Conservation (phyloP, 1,140 invertebrate genomes). For the Phthorimaea operculella region DNA sequence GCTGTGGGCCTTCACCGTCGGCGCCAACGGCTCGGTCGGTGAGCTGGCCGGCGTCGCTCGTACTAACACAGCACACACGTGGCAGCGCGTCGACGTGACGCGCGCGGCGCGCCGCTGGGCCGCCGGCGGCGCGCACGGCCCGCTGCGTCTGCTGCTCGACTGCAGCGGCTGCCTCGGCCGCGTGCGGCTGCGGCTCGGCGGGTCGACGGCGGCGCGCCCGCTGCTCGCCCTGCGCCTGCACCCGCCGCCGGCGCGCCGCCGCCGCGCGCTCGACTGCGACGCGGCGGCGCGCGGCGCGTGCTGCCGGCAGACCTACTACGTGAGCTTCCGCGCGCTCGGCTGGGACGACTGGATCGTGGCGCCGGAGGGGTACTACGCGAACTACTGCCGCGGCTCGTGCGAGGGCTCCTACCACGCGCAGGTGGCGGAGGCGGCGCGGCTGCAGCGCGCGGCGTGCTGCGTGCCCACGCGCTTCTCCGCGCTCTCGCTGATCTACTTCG, state of each 20-base stretch:
- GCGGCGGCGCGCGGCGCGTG: conserved; percentile 72
- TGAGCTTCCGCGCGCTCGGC: conserved; percentile 74
- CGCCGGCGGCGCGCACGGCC: too few relatives aligned
- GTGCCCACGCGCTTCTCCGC: conserved; percentile 93
- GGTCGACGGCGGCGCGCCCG: too few relatives aligned
- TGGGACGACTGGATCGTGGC: too few relatives aligned
- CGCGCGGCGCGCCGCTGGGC: too few relatives aligned
- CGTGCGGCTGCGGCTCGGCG: conserved; percentile 80
- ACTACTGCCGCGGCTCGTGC: conserved; percentile 79
- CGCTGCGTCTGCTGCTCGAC: too few relatives aligned
- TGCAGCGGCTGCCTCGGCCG: too few relatives aligned
- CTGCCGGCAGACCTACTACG: conserved; percentile 77
- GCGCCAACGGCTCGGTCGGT: conserved; percentile 71
- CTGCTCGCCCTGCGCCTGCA: too few relatives aligned
- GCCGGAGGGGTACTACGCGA: too few relatives aligned
- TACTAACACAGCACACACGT: conserved; percentile 74
- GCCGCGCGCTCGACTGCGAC: conserved; percentile 64
- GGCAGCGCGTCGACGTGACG: conserved; percentile 2
- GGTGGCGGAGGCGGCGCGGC: too few relatives aligned
- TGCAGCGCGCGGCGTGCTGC: conserved; percentile 90
- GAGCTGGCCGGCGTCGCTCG: conserved; percentile 78
- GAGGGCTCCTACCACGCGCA: conserved; percentile 86
- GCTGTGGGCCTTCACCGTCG: too few relatives aligned
- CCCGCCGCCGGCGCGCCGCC: too few relatives aligned
- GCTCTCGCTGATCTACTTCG: conserved; percentile 91